phyloP scores from a whole-genome alignment of 1,140 invertebrate species.

The Condylostylus longicornis region DNA sequence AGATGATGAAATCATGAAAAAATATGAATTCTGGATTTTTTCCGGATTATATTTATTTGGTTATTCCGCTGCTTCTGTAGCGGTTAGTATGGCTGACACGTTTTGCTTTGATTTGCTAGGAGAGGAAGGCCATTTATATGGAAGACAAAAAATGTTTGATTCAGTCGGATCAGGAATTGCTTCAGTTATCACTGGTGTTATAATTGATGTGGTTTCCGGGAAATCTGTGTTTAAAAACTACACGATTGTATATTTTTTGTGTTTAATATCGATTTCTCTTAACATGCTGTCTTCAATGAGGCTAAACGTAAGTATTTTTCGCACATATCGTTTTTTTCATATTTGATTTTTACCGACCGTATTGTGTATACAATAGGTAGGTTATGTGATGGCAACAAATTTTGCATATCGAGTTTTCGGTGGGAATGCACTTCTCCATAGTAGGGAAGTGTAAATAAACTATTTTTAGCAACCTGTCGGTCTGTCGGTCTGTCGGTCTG shows the following conservation, averaged over 20 bases:
- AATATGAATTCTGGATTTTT: constrained; percentile 55
- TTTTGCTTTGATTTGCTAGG: constrained; percentile 66
- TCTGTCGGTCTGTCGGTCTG: no score
- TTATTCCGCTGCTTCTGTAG: constrained; percentile 72
- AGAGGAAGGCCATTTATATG: constrained; percentile 50
- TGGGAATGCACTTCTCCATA: no score
- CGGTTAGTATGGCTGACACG: constrained; percentile 65
- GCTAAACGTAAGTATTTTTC: constrained; percentile 39
- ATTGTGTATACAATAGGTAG: neutral
- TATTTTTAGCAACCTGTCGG: no score
- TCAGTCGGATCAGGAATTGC: constrained; percentile 66
- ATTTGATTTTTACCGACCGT: neutral
- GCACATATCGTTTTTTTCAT: neutral
- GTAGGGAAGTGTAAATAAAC: no score
- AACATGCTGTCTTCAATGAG: constrained; percentile 52
- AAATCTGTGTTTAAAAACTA: constrained; percentile 54
- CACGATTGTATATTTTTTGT: constrained; percentile 57
- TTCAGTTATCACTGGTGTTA: constrained; percentile 52
- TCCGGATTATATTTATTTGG: constrained; percentile 49
- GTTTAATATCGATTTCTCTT: constrained; percentile 46
- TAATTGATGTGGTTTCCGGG: constrained; percentile 56
- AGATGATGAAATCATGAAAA: constrained; percentile 27
- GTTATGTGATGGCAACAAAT: no score
- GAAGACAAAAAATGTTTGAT: constrained; percentile 69
- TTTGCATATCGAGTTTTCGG: no score